phyloP scores from a whole-genome alignment of 2,888 invertebrate genomes.

The Orthonevra nobilis region DNA sequence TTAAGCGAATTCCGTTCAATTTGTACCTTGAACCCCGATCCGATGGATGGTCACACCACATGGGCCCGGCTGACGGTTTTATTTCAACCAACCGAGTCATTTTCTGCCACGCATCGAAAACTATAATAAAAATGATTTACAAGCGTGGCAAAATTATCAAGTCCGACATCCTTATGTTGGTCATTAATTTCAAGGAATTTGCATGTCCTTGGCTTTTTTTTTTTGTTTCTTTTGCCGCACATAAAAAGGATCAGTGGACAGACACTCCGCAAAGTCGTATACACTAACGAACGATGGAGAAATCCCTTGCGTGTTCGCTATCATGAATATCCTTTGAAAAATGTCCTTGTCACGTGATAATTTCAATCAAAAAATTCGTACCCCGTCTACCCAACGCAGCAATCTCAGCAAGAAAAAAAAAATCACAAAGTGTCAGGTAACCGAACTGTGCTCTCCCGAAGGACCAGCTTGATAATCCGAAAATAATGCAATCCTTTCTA shows the following conservation, averaged over 20 bases:
- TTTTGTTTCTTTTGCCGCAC: no score
- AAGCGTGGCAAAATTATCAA: constrained; percentile 54
- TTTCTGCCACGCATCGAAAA: no score
- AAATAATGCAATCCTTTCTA: constrained; percentile 61
- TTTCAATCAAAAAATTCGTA: constrained; percentile 55
- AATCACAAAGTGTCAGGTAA: constrained; percentile 62
- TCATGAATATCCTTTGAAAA: constrained; percentile 35
- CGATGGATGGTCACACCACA: constrained; percentile 22
- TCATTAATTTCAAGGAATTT: constrained; percentile 58
- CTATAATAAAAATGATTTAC: constrained; percentile 49
- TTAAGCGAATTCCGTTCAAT: constrained; percentile 49
- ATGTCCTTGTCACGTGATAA: constrained; percentile 61
- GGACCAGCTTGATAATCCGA: constrained; percentile 56
- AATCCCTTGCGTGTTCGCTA: constrained; percentile 13
- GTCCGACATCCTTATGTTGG: constrained; percentile 40
- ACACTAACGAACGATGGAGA: neutral
- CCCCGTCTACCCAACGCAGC: constrained; percentile 12
- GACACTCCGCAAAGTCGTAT: no score
- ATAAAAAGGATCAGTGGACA: no score
- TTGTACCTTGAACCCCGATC: constrained; percentile 24
- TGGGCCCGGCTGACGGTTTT: constrained; percentile 32
- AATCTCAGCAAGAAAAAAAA: constrained; percentile 58
- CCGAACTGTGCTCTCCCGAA: constrained; percentile 27
- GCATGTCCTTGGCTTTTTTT: constrained; percentile 10
- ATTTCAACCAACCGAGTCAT: constrained; percentile 4